Base-by-base conservation (phyloP, 53 echinoderm and acorn worm genomes). In the Echinarachnius parma region DNA sequence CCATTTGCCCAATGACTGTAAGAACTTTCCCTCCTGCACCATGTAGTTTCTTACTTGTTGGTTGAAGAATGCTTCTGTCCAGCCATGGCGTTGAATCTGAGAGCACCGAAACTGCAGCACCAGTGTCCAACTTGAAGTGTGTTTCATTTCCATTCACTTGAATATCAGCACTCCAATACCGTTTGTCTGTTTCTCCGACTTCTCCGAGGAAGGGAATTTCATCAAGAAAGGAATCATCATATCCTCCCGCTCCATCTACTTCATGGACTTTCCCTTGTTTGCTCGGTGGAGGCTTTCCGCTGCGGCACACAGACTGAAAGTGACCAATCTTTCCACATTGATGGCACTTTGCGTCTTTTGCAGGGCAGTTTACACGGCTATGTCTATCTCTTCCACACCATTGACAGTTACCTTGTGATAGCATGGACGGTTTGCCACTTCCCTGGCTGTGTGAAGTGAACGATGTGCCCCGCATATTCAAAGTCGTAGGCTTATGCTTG, bases 121-220 rank as follows among this genome's bases (percentile, higher is more conserved):
- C 61, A 19, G 60, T 60, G 72, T 87, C 82, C n/a, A 77, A 21
- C 48, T 78, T 78, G 62, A 87, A 87, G 37, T 62, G 45, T 34
- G 71, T 83, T 32, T 28, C 29, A 30, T 67, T 59, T 47, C 69
- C 56, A 30, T 80, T 80, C 15, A 89, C 84, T n/a, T 37, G 24
- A 18, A 76, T 33, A 14, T 76, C 35, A 14, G 83, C 89, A 21
- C 66, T 60, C 81, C 84, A 89, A 46, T 76, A 56, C 16, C 53
- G 66, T 8, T n/a, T 50, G 29, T 46, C 48, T 14, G 50, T 49
- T 21, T 53, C 66, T 45, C 28, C 22, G 18, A 69, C 53, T 66
- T 69, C 67, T 35, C 68, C 77, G 30, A 86, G 75, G 21, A 76
- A 62, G 7, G 47, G 59, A n/a, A 48, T 9, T 9, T 70, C 65